A percentile compares a stretch with the other conserved stretches of the same genome.
These are phyloP conservation scores for Drosophila biarmipes DNA, from an alignment of 1,140 invertebrate genomes.

Conservation along the genomic window DNA sequence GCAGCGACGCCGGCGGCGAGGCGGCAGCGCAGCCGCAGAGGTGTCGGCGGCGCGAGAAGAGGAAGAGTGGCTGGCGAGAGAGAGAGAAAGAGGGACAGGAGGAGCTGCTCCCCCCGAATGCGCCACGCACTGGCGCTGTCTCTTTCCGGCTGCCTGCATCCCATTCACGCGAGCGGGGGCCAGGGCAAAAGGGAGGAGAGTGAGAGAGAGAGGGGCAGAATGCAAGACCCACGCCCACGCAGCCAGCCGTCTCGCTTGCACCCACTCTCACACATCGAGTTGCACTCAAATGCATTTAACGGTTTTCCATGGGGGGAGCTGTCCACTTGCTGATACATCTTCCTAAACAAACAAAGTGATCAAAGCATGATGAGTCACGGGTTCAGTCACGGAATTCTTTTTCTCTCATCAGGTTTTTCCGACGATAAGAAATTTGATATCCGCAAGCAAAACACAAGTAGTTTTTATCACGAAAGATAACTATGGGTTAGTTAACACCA, in stretches of 20 bases:
- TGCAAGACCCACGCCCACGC: slow-evolving; percentile 33
- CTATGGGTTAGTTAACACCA: not conserved
- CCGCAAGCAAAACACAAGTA: not conserved
- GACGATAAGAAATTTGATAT: not conserved
- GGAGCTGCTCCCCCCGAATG: slow-evolving; percentile 5
- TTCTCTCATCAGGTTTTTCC: not conserved
- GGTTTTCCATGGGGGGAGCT: slow-evolving; percentile 1
- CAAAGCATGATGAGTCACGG: slow-evolving; percentile 21
- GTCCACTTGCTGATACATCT: slow-evolving; percentile 9
- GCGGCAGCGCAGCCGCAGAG: slow-evolving; percentile 12
- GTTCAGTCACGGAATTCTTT: not conserved
- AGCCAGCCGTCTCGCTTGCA: not conserved
- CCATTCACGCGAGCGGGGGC: not conserved
- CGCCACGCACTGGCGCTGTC: slow-evolving; percentile 11
- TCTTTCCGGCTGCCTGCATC: slow-evolving; percentile 20
- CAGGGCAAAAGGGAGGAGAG: slow-evolving; percentile 6
- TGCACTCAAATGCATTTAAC: slow-evolving; percentile 16
- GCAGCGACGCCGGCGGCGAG: slow-evolving; percentile 36
- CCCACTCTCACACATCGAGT: slow-evolving; percentile 4
- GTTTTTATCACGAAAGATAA: too few relatives aligned
- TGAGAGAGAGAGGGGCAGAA: slow-evolving; percentile 5
- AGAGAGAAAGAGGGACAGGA: slow-evolving; percentile 1
- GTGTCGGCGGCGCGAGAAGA: slow-evolving; percentile 3
- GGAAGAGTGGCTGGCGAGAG: slow-evolving; percentile 5
- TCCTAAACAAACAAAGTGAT: not conserved